A percentile compares a stretch with the other conserved stretches of the same genome.
Evolutionary conservation across 2,888 invertebrate genomes (phyloP).

Genomic region (Frankliniella intonsa): DNA sequence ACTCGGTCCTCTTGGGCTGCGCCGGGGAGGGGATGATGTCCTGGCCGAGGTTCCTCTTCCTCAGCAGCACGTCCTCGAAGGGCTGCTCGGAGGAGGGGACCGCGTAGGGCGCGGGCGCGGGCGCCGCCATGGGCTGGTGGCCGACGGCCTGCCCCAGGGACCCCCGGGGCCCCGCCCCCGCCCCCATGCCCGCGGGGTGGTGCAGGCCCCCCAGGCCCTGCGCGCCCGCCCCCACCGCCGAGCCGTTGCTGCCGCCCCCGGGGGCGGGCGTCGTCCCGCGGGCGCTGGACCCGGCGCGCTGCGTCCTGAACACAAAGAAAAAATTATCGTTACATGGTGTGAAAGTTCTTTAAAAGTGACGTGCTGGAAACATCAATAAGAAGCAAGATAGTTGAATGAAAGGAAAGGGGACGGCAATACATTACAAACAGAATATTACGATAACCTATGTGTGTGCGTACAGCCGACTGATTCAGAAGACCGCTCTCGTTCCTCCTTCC

Average conservation of each 20-base stretch:
- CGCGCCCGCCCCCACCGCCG: constrained; percentile 56
- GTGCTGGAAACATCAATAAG: too few relatives aligned
- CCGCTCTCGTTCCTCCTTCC: too few relatives aligned
- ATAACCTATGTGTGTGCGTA: too few relatives aligned
- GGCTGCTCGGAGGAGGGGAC: constrained; percentile 53
- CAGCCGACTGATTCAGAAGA: too few relatives aligned
- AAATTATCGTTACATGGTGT: too few relatives aligned
- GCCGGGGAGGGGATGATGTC: constrained; percentile 83
- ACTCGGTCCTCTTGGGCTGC: constrained; percentile 87
- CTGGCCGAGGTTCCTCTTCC: constrained; percentile 77
- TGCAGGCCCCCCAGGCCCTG: background rate
- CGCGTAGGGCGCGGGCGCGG: constrained; percentile 47
- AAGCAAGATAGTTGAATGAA: too few relatives aligned
- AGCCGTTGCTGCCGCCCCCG: constrained; percentile 58
- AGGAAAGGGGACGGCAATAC: too few relatives aligned
- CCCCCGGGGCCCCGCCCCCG: too few relatives aligned
- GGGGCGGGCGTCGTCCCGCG: constrained; percentile 53
- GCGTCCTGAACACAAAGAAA: background rate
- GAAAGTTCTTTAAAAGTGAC: too few relatives aligned
- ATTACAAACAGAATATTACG: too few relatives aligned
- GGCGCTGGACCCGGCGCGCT: constrained; percentile 43
- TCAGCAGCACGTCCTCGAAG: constrained; percentile 76
- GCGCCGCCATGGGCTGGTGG: constrained; percentile 43
- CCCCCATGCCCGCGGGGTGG: background rate
- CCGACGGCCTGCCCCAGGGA: constrained; percentile 9